phyloP scores from a whole-genome alignment of 2,797 vertebrate species.

The Neosalanx taihuensis region DNA sequence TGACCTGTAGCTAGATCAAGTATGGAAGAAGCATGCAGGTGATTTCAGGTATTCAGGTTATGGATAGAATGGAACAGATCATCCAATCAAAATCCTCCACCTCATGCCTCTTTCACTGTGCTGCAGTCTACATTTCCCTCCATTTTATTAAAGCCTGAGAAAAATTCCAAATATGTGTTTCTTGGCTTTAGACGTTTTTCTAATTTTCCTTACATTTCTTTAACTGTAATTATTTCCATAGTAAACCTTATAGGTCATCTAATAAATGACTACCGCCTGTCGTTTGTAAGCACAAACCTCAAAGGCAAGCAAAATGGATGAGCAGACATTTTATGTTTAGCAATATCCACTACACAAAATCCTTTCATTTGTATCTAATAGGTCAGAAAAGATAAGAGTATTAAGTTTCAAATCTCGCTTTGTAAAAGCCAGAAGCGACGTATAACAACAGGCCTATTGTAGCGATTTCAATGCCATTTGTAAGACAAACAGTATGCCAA shows the following conservation, averaged over 20 bases:
- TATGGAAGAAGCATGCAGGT: conserved; percentile 56
- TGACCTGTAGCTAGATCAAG: conserved; percentile 32
- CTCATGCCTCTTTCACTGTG: conserved; percentile 61
- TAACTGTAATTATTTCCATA: background rate
- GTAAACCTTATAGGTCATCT: conserved; percentile 27
- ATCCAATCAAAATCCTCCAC: conserved; percentile 75
- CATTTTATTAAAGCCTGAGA: conserved; percentile 47
- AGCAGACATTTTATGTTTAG: conserved; percentile 68
- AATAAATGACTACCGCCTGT: conserved; percentile 28
- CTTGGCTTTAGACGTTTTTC: background rate
- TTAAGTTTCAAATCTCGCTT: conserved; percentile 32
- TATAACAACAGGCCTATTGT: conserved; percentile 48
- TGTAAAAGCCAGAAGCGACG: conserved; percentile 38
- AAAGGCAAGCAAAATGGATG: conserved; percentile 42
- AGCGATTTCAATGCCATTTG: conserved; percentile 22
- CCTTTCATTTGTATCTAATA: conserved; percentile 37
- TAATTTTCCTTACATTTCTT: background rate
- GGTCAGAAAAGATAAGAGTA: conserved; percentile 26
- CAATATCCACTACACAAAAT: conserved; percentile 33
- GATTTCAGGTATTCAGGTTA: conserved; percentile 70
- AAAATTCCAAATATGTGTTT: conserved; percentile 10
- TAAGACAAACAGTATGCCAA: conserved; percentile 18
- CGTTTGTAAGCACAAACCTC: conserved; percentile 36
- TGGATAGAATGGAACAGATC: conserved; percentile 74
- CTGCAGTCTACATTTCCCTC: conserved; percentile 69